Conservation (phyloP, 2,888 invertebrate species). For the Drosophila longiperda region DNA sequence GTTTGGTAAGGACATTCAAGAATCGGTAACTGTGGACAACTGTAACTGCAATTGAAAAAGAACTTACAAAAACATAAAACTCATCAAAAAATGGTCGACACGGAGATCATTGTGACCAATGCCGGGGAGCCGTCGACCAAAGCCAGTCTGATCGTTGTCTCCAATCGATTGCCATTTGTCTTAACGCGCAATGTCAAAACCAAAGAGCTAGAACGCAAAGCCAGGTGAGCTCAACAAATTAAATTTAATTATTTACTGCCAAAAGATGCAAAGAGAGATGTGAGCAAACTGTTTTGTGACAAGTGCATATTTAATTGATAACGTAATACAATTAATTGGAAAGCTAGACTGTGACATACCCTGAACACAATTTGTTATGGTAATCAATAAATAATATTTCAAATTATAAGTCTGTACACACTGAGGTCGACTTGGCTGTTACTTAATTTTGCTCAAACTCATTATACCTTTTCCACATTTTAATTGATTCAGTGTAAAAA, state of each 20-base stretch:
- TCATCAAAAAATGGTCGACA: slow-evolving; percentile 78
- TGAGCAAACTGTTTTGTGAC: neutral
- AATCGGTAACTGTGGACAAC: neutral
- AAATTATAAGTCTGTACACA: neutral
- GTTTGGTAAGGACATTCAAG: slow-evolving; percentile 14
- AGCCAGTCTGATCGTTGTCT: slow-evolving; percentile 95
- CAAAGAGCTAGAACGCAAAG: slow-evolving; percentile 91
- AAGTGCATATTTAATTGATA: neutral
- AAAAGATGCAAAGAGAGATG: neutral
- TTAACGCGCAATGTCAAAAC: slow-evolving; percentile 90
- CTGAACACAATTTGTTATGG: neutral
- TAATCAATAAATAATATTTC: neutral
- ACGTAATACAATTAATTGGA: neutral
- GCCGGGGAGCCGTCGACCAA: slow-evolving; percentile 84
- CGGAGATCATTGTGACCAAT: slow-evolving; percentile 84
- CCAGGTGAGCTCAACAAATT: slow-evolving; percentile 89
- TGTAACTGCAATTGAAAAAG: slow-evolving; percentile 9
- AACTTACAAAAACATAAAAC: neutral
- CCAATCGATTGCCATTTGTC: slow-evolving; percentile 95
- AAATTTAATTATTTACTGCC: neutral
- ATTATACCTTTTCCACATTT: neutral
- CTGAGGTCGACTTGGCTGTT: neutral
- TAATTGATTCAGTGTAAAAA: neutral
- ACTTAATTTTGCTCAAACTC: neutral
- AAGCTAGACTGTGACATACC: neutral